phyloP scores from a whole-genome alignment of 2,888 invertebrate species.

The Crioceris asparagi region DNA sequence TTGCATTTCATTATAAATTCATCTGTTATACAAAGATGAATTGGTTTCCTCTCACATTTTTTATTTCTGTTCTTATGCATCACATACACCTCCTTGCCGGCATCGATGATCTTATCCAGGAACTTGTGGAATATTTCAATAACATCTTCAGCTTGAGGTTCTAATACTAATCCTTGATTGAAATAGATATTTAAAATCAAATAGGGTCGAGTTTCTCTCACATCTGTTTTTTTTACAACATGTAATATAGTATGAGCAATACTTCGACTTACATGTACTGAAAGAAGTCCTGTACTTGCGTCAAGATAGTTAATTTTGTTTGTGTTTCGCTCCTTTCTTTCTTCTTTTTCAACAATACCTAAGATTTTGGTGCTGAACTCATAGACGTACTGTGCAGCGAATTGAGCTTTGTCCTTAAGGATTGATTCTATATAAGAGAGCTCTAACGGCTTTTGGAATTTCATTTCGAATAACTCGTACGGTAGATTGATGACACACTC shows the following conservation, averaged over 20 bases:
- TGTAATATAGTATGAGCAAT: conserved; percentile 56
- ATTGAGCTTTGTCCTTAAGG: conserved; percentile 20
- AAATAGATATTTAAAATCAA: conserved; percentile 44
- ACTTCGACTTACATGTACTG: conserved; percentile 52
- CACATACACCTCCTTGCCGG: conserved; percentile 18
- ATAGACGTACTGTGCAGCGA: conserved; percentile 17
- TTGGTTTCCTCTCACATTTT: conserved; percentile 18
- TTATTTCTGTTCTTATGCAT: conserved; percentile 19
- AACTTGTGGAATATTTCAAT: conserved; percentile 38
- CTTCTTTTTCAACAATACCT: conserved; percentile 13
- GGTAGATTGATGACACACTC: conserved; percentile 45
- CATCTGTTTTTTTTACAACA: conserved; percentile 45
- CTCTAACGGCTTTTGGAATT: conserved; percentile 18
- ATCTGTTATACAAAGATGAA: conserved; percentile 24
- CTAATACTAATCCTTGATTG: conserved; percentile 44
- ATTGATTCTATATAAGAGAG: conserved; percentile 18
- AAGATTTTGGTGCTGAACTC: conserved; percentile 21
- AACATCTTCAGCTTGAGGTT: conserved; percentile 47
- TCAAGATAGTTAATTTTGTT: conserved; percentile 14
- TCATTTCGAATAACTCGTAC: conserved; percentile 41
- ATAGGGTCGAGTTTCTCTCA: conserved; percentile 31
- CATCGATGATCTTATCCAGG: conserved; percentile 19
- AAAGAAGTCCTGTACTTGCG: conserved; percentile 37
- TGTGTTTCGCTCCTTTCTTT: not conserved
- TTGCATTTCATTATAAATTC: conserved; percentile 41